A percentile compares a stretch with the other conserved stretches of the same genome.
These are phyloP conservation scores for Cryptocephalus moraei DNA, from an alignment of 2,888 invertebrate species.

Conservation along the genomic window DNA sequence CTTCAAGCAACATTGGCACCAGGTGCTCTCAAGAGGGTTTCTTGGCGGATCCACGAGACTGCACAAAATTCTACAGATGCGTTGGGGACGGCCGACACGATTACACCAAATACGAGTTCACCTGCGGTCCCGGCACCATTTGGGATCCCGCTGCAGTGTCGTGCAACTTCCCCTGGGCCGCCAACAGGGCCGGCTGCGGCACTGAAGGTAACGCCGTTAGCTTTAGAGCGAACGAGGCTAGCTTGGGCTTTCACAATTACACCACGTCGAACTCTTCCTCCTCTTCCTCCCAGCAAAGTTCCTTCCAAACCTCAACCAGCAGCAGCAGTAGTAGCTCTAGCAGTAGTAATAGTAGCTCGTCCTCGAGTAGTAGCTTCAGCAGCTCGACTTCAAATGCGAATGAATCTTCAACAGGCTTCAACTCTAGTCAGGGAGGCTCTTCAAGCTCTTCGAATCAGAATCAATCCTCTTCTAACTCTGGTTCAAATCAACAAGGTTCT, in stretches of 20 bases:
- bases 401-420: neutral
- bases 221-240: conserved; percentile 1
- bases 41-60: conserved; percentile 60
- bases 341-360: conserved; percentile 3
- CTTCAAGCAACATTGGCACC: conserved; percentile 12
- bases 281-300: conserved; percentile 10
- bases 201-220: conserved; percentile 7
- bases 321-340: conserved; percentile 4
- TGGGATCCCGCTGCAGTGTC: conserved; percentile 60
- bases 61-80: conserved; percentile 66
- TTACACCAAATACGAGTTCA: conserved; percentile 59
- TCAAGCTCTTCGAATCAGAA: neutral
- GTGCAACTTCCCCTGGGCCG: conserved; percentile 63
- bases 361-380: conserved; percentile 2
- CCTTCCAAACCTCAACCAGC: conserved; percentile 9
- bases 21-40: conserved; percentile 58
- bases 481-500: conserved; percentile 2
- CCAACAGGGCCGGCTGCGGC: conserved; percentile 32
- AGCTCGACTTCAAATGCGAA: conserved; percentile 3
- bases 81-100: conserved; percentile 50
- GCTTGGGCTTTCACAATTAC: neutral
- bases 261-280: conserved; percentile 8
- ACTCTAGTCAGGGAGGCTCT: too few species aligned
- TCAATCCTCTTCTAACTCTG: conserved; percentile 1
- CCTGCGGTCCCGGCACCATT: conserved; percentile 65